Evolutionary conservation across 2,113 vertebrate genomes (phyloP), one percentile per base, ranked within the genome.

Genomic region (Hippocampus comes): DNA sequence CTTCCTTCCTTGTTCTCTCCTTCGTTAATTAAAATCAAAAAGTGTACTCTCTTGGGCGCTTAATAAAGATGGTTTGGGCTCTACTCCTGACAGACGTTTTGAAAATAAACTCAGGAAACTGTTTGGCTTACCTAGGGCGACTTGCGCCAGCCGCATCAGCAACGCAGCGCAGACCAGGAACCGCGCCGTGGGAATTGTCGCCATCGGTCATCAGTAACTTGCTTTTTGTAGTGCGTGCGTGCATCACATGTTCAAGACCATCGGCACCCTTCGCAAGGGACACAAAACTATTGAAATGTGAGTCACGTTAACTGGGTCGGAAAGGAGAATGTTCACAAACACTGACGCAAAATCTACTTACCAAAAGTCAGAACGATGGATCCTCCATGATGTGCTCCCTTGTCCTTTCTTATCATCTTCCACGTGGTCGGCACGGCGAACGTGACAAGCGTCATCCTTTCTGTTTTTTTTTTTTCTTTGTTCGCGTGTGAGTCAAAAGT

Each of bases 61-160:
- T 14, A 3, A 46, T 46, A 46, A 46, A 14, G 43, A 46, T 6
- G 43, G 14, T 46, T 46, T 3, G 9, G 42, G 11, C 1, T 43
- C 42, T 46, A 38, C 5, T 38, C 6, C 34, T 6, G 43, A 46
- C 14, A 12, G 43, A 46, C 3, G 12, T 46, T 46, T 46, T 43
- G 2, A 43, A 43, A 55, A 59, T 59, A 9, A 57, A 34, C 12
- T 30, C 27, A 30, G 27, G 27, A 30, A 30, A 30, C 27, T 34
- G 20, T 61, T 15, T 20, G 59, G 59, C 59, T 77, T 73, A 91
- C 90, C 90, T 48, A 1, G 49, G 75, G 85, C 84, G 0, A 72
- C 34, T 42, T 79, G 84, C 63, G 43, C 6, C 18, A 38, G 49
- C 6, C 25, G 38, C 21, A 57, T 4, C 9, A 69, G 7, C 68